These are phyloP conservation scores for Cyclina sinensis DNA, from an alignment of 1,140 invertebrate species.

Conservation along the genomic window DNA sequence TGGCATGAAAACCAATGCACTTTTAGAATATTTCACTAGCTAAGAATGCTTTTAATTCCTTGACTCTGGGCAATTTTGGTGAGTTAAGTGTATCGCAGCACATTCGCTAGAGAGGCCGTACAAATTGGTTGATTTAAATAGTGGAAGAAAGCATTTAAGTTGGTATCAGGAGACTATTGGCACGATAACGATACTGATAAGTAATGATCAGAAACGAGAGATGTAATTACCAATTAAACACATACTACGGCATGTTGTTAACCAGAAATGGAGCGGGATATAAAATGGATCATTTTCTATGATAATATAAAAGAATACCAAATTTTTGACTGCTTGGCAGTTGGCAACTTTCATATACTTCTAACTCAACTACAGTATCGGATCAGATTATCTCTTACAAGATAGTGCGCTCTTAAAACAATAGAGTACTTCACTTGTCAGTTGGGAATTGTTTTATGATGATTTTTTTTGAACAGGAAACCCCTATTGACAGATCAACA, in stretches of 20 bases:
- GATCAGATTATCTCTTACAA: no score
- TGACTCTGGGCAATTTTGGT: neutral
- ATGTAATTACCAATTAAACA: slow-evolving; percentile 63
- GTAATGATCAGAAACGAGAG: slow-evolving; percentile 47
- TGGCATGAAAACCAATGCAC: neutral
- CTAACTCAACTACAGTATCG: no score
- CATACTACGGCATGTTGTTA: slow-evolving; percentile 10
- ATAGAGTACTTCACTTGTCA: no score
- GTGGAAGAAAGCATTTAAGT: slow-evolving; percentile 55
- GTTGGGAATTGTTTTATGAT: no score
- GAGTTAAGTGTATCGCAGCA: neutral
- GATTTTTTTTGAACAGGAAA: no score
- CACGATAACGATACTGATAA: slow-evolving; percentile 62
- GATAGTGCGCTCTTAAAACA: no score
- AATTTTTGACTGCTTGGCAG: no score
- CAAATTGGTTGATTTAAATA: slow-evolving; percentile 47
- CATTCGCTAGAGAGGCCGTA: neutral
- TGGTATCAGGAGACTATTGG: slow-evolving; percentile 40
- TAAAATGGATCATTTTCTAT: no score
- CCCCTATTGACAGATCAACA: no score
- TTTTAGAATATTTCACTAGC: neutral
- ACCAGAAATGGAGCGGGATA: neutral
- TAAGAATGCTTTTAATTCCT: slow-evolving; percentile 1
- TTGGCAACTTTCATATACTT: no score
- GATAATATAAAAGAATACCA: no score